Evolutionary conservation across 2,888 invertebrate species (phyloP), one percentile per base, ranked within the genome.

Genomic region (Microplitis manilae): DNA sequence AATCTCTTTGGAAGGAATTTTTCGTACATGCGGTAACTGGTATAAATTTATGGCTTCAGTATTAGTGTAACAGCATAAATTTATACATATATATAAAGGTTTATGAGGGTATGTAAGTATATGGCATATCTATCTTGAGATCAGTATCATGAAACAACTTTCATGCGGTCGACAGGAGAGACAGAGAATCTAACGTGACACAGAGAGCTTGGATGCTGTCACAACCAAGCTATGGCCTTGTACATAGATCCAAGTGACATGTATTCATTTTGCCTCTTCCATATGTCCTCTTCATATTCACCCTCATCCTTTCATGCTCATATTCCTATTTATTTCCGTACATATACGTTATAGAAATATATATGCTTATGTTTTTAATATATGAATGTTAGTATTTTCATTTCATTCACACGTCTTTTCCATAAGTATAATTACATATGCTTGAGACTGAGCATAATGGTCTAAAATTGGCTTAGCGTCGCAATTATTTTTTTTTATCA

Each of bases 101-200:
- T 15, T 39, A 41, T 41, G 68, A 41, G 15, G 9, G 41, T 70
- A 38, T 13, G 40, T 67, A 65, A 73, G 67, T 73, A 7, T 38
- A 20, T 30, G 73, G 2, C 61, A 67, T 61, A 61, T 15, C 8
- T 65, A 30, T 20, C 6, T 20, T 38, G 50, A 59, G 38, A 65
- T 67, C 38, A 6, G 50, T 68, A 71, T 40, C 68, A 75, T 30
- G 60, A 75, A 73, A 68, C 50, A 50, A 50, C 67, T 59, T 69
- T 68, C 60, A 75, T 64, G 73, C 61, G 71, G 73, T 75, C 67
- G 78, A 75, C 78, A 73, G 75, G 62, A 70, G 68, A 75, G 75
- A 73, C 72, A 75, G 71, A 75, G 39, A 59, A 72, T 75, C 69
- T 75, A 68, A 72, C 72, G 20, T 68, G 71, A 75, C 75, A 59